Conservation (phyloP, 2,797 vertebrate genomes). For the Cyprinella venusta region DNA sequence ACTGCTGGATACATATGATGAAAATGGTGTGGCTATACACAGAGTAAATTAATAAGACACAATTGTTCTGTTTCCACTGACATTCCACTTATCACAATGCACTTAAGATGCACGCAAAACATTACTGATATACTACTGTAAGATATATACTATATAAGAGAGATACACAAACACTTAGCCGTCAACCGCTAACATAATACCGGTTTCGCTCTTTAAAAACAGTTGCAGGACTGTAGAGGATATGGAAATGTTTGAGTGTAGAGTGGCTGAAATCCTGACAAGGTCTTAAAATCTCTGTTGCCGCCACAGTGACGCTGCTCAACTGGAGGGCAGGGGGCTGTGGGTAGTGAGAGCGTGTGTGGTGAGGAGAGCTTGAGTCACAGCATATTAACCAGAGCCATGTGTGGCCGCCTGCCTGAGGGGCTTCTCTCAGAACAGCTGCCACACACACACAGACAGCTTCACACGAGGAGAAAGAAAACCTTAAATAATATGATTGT, state of each 20-base stretch:
- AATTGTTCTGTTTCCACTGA: not conserved
- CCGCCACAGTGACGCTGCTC: constrained; percentile 77
- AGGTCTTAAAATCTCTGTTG: constrained; percentile 80
- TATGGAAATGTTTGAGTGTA: not conserved
- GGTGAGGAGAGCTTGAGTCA: constrained; percentile 70
- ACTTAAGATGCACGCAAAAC: not conserved
- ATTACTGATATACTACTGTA: not conserved
- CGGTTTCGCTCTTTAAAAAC: not conserved
- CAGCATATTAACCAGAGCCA: constrained; percentile 81
- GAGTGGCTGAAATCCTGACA: constrained; percentile 68
- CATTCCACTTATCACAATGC: not conserved
- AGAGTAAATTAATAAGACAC: too few relatives aligned
- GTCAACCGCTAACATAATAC: not conserved
- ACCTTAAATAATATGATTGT: constrained; percentile 20
- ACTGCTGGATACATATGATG: not conserved
- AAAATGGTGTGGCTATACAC: not conserved
- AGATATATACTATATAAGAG: not conserved
- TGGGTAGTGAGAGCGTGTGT: constrained; percentile 67
- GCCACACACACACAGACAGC: constrained; percentile 60
- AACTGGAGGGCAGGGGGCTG: constrained; percentile 75
- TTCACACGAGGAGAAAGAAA: constrained; percentile 21
- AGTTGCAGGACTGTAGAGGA: not conserved
- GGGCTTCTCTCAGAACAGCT: constrained; percentile 73
- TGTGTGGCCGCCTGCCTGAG: constrained; percentile 71
- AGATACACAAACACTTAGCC: not conserved